phyloP scores from a whole-genome alignment of 2,113 vertebrate genomes.

The Sinocyclocheilus maitianheensis region DNA sequence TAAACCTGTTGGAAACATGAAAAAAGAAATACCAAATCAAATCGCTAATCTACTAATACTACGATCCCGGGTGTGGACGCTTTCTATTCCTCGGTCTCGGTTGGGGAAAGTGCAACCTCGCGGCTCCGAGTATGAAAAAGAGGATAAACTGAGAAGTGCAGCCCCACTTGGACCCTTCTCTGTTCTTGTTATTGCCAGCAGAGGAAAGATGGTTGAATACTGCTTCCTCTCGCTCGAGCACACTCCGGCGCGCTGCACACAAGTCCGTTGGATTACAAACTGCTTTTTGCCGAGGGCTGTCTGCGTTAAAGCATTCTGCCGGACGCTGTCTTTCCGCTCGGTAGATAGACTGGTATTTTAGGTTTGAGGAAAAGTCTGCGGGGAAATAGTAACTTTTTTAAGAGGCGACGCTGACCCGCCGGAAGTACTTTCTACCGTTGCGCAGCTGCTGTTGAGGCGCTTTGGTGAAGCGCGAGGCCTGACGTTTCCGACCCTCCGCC shows the following conservation, averaged over 20 bases:
- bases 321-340: constrained; percentile 6
- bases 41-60: constrained; percentile 73
- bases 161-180: constrained; percentile 68
- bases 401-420: constrained; percentile 73
- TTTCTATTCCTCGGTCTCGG: constrained; percentile 55
- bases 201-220: constrained; percentile 81
- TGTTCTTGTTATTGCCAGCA: constrained; percentile 80
- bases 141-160: constrained; percentile 69
- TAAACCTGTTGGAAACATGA: constrained; percentile 99
- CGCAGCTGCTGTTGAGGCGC: constrained; percentile 37
- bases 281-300: background rate
- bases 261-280: background rate
- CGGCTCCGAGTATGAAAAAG: constrained; percentile 52
- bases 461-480: background rate
- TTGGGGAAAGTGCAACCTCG: constrained; percentile 38
- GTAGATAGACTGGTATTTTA: background rate
- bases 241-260: constrained; percentile 51
- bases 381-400: constrained; percentile 52
- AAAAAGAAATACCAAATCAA: constrained; percentile 84
- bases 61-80: constrained; percentile 76
- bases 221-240: constrained; percentile 79
- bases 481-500: background rate
- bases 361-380: background rate
- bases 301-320: constrained; percentile 47
- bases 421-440: constrained; percentile 75